Percentiles rank a stretch among this genome's conserved stretches.
These are phyloP conservation scores for Catostylus mosaicus DNA, from an alignment of 30 jellyfish, hydroid and myxozoan genomes.

Conservation along the genomic window DNA sequence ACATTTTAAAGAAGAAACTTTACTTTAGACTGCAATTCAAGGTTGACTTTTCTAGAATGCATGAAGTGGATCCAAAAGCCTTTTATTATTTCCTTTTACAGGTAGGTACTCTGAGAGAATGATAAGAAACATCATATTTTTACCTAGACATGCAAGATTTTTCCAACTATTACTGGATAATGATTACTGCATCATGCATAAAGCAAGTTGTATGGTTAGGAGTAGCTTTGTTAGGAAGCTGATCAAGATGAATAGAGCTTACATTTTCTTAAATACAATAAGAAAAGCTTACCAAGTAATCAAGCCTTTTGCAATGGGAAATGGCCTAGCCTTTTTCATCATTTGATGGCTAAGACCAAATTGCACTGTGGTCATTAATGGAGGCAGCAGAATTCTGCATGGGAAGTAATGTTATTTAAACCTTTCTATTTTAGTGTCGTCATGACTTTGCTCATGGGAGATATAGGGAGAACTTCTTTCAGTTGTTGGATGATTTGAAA, in stretches of 20 bases:
- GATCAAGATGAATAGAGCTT: too few relatives aligned
- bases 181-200: too few relatives aligned
- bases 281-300: not conserved
- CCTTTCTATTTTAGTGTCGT: conserved; percentile 46
- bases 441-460: conserved; percentile 66
- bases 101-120: conserved; percentile 10
- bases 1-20: conserved; percentile 16
- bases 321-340: not conserved
- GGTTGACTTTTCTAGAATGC: conserved; percentile 23
- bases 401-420: not conserved
- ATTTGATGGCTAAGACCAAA: not conserved
- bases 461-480: conserved; percentile 37
- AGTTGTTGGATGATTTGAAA: conserved; percentile 22
- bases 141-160: not conserved
- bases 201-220: too few relatives aligned
- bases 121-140: not conserved
- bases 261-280: not conserved
- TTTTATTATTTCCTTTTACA: conserved; percentile 44
- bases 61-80: conserved; percentile 19
- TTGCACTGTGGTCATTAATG: not conserved
- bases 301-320: not conserved
- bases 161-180: not conserved
- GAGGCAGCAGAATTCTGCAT: not conserved
- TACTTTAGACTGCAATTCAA: conserved; percentile 69
- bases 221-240: too few relatives aligned